Percentiles rank a stretch among this genome's conserved stretches.
Conservation (phyloP, 2,113 vertebrate genomes). For the Pelmatolapia mariae region DNA sequence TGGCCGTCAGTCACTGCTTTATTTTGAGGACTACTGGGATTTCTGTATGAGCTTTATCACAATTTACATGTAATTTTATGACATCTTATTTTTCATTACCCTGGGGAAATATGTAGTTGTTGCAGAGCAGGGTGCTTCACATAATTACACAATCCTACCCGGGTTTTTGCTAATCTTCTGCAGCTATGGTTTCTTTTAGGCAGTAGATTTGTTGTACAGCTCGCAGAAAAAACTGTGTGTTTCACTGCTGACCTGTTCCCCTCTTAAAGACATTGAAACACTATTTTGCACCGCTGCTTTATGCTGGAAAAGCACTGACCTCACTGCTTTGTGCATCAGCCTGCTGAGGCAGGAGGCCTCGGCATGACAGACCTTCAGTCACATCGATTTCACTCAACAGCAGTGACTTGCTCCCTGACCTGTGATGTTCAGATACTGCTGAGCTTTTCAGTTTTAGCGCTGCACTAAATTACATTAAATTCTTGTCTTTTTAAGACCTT, state of each 20-base stretch:
- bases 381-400: background rate
- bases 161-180: rapidly evolving
- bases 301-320: background rate
- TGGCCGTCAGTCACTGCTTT: rapidly evolving
- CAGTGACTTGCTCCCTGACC: background rate
- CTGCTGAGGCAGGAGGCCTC: constrained; percentile 3
- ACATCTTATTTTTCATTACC: background rate
- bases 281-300: background rate
- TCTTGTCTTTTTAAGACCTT: background rate
- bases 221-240: rapidly evolving
- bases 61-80: background rate
- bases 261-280: background rate
- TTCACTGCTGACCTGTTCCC: background rate
- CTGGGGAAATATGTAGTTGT: background rate
- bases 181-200: background rate
- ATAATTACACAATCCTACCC: rapidly evolving
- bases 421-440: background rate
- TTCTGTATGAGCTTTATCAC: background rate
- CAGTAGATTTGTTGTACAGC: background rate
- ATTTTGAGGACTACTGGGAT: background rate
- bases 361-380: background rate
- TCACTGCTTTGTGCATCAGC: background rate
- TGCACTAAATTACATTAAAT: background rate
- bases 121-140: background rate
- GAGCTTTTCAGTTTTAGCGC: background rate